Evolutionary conservation across 2,888 invertebrate genomes (phyloP), one percentile per base, ranked within the genome.

Genomic region (Chymomyza fuscimana): DNA sequence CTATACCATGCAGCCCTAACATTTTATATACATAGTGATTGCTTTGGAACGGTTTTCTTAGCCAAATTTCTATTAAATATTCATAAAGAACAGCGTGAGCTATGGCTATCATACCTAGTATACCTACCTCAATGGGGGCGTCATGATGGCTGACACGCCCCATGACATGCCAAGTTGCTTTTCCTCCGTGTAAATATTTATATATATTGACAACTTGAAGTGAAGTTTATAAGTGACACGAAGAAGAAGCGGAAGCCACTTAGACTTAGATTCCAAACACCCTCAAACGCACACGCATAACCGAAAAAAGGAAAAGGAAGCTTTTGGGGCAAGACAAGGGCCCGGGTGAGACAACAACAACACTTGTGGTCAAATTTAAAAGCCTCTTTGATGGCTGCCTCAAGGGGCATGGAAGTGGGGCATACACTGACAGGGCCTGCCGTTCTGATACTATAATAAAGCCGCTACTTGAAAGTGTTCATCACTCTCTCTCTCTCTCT

Each of bases 151-250:
- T 46, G 40, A 46, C 40, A 46, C 40, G 40, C 40, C 40, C 40
- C 10, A 12, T 12, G 40, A 46, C 40, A 46, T 12, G 40, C 40
- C 40, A 46, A 46, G 81, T 86, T 74, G 78, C 25, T 70, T 80
- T 70, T 74, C 73, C 54, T 78, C 73, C 70, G 78, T 78, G 86
- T 80, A 82, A 83, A 86, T 80, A 87, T 82, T 87, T 86, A 86
- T 83, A 83, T 87, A 83, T 82, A 87, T 86, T 86, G 86, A 86
- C 86, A 83, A 71, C 87, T 87, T 86, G 78, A 83, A 86, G 87
- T 87, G 82, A 83, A 79, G 86, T 77, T 86, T 86, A 79, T 76
- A 87, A 86, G 80, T 86, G 85, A 86, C 86, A 86, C 72, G 82
- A 32, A 32, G 63, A 72, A 77, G 82, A 73, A 77, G 63, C 72